Evolutionary conservation across 2,888 invertebrate species (phyloP).

Genomic region (Leptinotarsa peninsularis): DNA sequence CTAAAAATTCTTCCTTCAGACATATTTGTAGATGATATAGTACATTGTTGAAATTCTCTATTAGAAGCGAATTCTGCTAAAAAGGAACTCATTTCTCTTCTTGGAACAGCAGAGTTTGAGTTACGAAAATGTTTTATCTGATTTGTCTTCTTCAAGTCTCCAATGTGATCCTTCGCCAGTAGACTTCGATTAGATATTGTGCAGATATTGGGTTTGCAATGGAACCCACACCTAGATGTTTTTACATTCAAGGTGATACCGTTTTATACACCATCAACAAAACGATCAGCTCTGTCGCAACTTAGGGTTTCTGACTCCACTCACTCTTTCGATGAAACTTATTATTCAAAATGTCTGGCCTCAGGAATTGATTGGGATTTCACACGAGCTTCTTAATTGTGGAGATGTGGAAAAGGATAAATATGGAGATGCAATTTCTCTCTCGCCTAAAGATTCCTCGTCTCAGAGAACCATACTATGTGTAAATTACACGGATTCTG

Average conservation of each 20-base stretch:
- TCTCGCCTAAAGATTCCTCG: slow-evolving; percentile 1
- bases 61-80: neutral
- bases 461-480: neutral
- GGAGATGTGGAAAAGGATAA: neutral
- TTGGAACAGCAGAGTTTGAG: slow-evolving; percentile 8
- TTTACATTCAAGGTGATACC: slow-evolving; percentile 17
- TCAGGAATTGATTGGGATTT: slow-evolving; percentile 9
- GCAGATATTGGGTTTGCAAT: too few relatives aligned
- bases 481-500: slow-evolving; percentile 25
- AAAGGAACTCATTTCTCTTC: slow-evolving; percentile 10
- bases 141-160: too few relatives aligned
- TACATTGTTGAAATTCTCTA: neutral
- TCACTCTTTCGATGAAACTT: too few relatives aligned
- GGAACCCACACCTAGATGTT: neutral
- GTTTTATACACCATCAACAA: too few relatives aligned
- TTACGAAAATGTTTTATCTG: neutral
- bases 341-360: too few relatives aligned
- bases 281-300: slow-evolving; percentile 21
- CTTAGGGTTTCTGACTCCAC: slow-evolving; percentile 19
- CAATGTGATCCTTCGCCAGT: too few relatives aligned
- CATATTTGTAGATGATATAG: slow-evolving; percentile 18
- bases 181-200: too few relatives aligned
- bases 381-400: neutral
- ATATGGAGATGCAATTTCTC: neutral
- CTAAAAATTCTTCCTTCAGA: neutral